Evolutionary conservation across 2,113 vertebrate species (phyloP).

Genomic region (Dicrurus megarhynchus): DNA sequence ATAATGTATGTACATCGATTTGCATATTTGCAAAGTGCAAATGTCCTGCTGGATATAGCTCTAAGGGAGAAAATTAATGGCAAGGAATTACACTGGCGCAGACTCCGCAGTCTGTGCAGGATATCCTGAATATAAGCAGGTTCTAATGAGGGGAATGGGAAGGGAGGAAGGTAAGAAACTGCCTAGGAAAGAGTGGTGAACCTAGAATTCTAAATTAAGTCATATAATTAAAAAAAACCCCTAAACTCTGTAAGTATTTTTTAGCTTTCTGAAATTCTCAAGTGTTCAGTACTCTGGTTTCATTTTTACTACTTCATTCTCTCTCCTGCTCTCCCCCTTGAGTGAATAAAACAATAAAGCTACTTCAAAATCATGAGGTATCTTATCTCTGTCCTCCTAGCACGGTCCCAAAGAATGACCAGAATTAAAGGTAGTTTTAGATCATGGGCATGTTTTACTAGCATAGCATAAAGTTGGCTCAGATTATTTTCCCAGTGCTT

Average conservation of each 20-base stretch:
- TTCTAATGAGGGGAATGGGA: neutral
- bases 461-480: neutral
- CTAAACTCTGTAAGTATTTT: neutral
- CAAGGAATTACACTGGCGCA: neutral
- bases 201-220: neutral
- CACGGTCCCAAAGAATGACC: neutral
- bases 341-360: conserved; percentile 1
- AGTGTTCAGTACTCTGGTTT: neutral
- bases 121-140: neutral
- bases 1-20: conserved; percentile 19
- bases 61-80: neutral
- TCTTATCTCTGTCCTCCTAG: conserved; percentile 46
- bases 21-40: neutral
- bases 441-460: neutral
- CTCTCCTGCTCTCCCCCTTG: neutral
- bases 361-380: conserved; percentile 26
- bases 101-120: neutral
- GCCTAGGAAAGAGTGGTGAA: neutral
- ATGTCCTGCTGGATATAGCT: neutral
- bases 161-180: neutral
- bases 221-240: accelerated
- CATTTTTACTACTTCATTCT: conserved; percentile 26
- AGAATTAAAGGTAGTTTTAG: neutral
- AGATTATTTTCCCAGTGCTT: conserved; percentile 1
- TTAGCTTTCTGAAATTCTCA: neutral